Base-by-base conservation (phyloP, 1,140 invertebrate species). In the Kradibia gibbosae region DNA sequence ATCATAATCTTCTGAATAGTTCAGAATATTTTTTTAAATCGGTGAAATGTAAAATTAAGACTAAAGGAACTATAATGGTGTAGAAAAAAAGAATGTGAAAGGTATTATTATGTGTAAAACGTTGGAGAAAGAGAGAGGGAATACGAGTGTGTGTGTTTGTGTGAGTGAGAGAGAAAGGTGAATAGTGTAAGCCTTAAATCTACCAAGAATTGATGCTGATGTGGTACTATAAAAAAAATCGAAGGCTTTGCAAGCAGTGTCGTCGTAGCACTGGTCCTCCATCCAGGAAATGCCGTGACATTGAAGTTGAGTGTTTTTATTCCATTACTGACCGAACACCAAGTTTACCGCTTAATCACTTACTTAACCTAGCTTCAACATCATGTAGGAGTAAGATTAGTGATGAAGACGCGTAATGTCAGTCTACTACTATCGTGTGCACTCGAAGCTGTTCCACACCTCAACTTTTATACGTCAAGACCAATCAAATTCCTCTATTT, bases 221-320 rank as follows among this genome's bases (percentile, higher is more conserved):
- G 73, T 72, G 77, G 36, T n/a, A 20, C 42, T 81, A 74, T 48
- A 78, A 78, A 48, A 62, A 50, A 67, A 77, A 67, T 60, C 42
- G 28, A 72, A 82, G 81, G 62, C 67, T 78, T 57, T 70, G 72
- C 42, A 25, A 78, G 76, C 28, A 20, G 71, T 36, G 57, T 50
- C 70, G 39, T 53, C 55, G 55, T 70, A n/a, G n/a, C n/a, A n/a
- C n/a, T 53, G 53, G 31, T 55, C 25, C 53, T 48, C 31, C 73
- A 22, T 36, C 34, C 11, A 3, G 22, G 8, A 20, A 53, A 53
- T 77, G 62, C 39, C 36, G 70, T 67, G 78, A 86, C 84, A 84
- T 86, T 77, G 82, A 72, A 85, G 84, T 87, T 85, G 86, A 88
- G 87, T 88, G 88, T 88, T 88, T 88, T 88, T 88, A 88, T 88